Evolutionary conservation across 2,113 vertebrate genomes (phyloP).

Genomic region (Myotis lucifugus): DNA sequence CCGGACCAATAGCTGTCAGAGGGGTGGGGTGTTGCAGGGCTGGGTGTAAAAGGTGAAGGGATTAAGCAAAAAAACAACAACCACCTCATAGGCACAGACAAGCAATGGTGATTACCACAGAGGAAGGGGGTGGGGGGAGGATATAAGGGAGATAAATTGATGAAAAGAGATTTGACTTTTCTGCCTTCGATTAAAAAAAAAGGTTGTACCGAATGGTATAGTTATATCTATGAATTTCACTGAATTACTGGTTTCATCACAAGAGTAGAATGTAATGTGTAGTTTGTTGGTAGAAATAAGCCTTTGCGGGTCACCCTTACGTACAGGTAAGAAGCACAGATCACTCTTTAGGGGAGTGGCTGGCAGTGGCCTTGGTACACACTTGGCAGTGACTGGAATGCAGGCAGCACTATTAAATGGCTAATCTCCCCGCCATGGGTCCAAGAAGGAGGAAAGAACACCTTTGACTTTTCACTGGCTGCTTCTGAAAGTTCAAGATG

Average conservation of each 20-base stretch:
- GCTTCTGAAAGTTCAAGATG: not conserved
- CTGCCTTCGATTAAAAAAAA: not conserved
- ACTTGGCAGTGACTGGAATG: not conserved
- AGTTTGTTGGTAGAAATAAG: not conserved
- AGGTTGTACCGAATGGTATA: not conserved
- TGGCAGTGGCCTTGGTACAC: not conserved
- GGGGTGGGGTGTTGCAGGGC: not conserved
- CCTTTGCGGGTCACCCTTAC: not conserved
- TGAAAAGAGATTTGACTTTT: not conserved
- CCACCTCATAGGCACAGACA: not conserved
- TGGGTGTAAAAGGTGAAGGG: not conserved
- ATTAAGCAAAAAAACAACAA: not conserved
- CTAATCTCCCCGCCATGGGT: not conserved
- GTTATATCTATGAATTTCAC: not conserved
- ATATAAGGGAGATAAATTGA: not conserved
- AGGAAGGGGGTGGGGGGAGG: not conserved
- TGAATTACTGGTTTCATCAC: not conserved
- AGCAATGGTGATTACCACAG: not conserved
- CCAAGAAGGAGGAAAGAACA: not conserved
- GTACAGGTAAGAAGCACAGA: not conserved
- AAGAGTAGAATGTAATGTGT: not conserved
- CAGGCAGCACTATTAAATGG: not conserved
- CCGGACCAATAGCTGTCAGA: not conserved
- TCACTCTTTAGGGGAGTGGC: not conserved
- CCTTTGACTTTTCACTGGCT: not conserved